phyloP scores from a whole-genome alignment of 2,113 vertebrate species.

The Sigmodon hispidus region DNA sequence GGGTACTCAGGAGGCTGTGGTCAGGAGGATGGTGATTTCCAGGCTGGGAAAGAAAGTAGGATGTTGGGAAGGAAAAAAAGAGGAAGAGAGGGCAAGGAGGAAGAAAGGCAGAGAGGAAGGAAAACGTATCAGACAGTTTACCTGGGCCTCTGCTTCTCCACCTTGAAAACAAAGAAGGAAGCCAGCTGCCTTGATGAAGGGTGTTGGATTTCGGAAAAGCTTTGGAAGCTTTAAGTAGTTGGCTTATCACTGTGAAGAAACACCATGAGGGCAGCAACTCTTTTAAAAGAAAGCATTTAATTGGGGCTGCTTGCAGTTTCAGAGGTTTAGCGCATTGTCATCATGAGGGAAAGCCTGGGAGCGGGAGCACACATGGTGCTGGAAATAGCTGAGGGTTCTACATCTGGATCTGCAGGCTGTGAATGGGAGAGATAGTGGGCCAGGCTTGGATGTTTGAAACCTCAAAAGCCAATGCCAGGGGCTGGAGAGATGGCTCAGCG shows the following conservation, averaged over 20 bases:
- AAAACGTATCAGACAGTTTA: background rate
- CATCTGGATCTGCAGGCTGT: background rate
- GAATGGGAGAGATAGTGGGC: background rate
- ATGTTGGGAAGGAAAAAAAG: background rate
- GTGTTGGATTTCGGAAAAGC: background rate
- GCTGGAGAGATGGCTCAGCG: too few species aligned
- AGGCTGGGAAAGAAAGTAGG: background rate
- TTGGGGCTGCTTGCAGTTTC: background rate
- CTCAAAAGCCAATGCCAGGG: background rate
- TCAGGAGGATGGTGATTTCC: background rate
- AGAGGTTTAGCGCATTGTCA: background rate
- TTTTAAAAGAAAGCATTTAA: background rate
- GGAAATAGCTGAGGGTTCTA: background rate
- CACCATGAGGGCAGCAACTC: background rate
- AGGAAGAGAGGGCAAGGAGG: too few species aligned
- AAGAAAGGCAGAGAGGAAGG: background rate
- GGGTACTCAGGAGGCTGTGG: fast-evolving
- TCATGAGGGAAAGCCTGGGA: too few species aligned
- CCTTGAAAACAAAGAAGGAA: background rate
- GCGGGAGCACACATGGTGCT: background rate
- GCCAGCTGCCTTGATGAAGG: background rate
- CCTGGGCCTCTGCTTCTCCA: background rate
- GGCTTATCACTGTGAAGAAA: background rate
- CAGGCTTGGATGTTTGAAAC: background rate
- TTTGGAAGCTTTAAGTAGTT: background rate